These are phyloP conservation scores for Malurus splendens DNA, from an alignment of 2,797 vertebrate genomes.

Conservation along the genomic window DNA sequence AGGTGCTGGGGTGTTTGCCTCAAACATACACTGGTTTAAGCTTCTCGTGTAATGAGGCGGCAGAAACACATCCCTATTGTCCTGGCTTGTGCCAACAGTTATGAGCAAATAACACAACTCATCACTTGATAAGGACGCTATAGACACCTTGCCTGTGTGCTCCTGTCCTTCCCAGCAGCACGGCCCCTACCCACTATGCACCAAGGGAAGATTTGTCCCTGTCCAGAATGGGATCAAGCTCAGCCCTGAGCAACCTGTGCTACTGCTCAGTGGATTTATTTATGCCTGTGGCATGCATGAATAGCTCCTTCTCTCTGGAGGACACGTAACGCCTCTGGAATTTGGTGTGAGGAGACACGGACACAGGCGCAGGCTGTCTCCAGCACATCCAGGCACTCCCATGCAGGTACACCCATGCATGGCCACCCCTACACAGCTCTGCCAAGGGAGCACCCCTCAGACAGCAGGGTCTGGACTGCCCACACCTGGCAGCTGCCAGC, in stretches of 20 bases:
- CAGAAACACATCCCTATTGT: neutral
- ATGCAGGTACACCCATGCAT: neutral
- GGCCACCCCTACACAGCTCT: neutral
- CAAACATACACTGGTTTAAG: neutral
- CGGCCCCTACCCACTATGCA: neutral
- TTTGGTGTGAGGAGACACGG: neutral
- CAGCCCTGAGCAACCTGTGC: neutral
- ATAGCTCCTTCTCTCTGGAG: slow-evolving; percentile 14
- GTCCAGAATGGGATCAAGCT: rapidly evolving
- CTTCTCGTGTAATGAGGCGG: neutral
- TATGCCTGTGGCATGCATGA: slow-evolving; percentile 56
- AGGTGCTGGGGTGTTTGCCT: neutral
- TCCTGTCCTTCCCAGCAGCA: rapidly evolving
- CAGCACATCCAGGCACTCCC: rapidly evolving
- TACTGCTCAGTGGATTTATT: slow-evolving; percentile 35
- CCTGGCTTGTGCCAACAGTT: neutral
- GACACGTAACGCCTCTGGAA: slow-evolving; percentile 38
- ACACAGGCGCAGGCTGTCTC: neutral
- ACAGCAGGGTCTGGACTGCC: neutral
- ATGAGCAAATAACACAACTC: neutral
- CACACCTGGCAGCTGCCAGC: neutral
- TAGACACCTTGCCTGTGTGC: neutral
- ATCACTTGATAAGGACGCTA: neutral
- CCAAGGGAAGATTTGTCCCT: neutral
- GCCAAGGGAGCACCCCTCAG: neutral